A percentile compares a stretch with the other conserved stretches of the same genome.
Conservation (phyloP, 1,140 invertebrate genomes). For the Apis cerana region DNA sequence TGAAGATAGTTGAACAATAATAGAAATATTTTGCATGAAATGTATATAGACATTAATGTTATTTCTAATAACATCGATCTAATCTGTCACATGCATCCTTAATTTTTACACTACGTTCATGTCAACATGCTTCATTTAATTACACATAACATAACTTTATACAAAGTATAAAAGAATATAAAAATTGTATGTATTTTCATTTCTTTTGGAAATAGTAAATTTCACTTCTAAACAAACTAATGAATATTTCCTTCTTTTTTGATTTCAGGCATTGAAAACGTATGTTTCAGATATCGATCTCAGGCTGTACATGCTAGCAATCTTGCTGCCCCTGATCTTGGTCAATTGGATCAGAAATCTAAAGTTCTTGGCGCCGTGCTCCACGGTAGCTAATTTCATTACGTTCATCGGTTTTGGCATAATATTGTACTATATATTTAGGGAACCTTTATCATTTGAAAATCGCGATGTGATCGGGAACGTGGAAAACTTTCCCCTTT, state of each 20-base stretch:
- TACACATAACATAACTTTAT: no score
- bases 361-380: conserved; percentile 88
- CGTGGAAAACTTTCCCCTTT: conserved; percentile 82
- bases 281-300: conserved; percentile 76
- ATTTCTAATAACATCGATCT: no score
- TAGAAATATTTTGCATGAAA: no score
- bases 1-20: no score
- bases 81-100: no score
- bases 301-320: conserved; percentile 84
- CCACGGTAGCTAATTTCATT: conserved; percentile 87
- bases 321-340: conserved; percentile 86
- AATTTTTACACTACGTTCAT: no score
- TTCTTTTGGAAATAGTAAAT: neutral
- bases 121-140: no score
- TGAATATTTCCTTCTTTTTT: conserved; percentile 1
- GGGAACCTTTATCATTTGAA: conserved; percentile 80
- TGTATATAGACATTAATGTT: no score
- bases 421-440: conserved; percentile 87
- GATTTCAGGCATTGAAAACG: conserved; percentile 64
- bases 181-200: no score
- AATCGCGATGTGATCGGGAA: conserved; percentile 80
- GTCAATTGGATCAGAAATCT: conserved; percentile 88
- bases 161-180: no score
- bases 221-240: no score
- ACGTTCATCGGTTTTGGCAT: conserved; percentile 85